These are phyloP conservation scores for Halcyon senegalensis DNA, from an alignment of 2,113 vertebrate species.

Conservation along the genomic window DNA sequence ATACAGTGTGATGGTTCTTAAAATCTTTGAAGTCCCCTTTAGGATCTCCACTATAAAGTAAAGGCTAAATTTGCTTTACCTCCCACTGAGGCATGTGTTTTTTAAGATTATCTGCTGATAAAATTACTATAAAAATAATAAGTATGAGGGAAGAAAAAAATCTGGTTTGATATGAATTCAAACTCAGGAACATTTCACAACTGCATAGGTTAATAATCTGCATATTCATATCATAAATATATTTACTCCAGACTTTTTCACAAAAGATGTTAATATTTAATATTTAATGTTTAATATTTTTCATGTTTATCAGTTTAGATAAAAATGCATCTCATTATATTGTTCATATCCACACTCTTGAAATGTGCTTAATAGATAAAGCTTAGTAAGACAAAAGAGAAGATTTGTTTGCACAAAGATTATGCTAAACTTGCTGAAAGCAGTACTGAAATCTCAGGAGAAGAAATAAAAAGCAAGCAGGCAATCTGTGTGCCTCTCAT, in stretches of 20 bases:
- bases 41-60: background rate
- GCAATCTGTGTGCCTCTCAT: conserved; percentile 38
- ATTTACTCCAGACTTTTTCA: background rate
- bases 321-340: conserved; percentile 55
- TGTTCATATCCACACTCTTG: conserved; percentile 42
- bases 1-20: background rate
- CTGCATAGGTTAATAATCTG: background rate
- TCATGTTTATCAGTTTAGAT: background rate
- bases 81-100: background rate
- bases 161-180: background rate
- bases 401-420: conserved; percentile 74
- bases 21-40: background rate
- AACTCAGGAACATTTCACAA: background rate
- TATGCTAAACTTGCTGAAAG: conserved; percentile 71
- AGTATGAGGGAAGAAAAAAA: background rate
- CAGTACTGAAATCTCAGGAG: conserved; percentile 57
- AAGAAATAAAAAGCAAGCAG: conserved; percentile 48
- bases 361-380: conserved; percentile 70
- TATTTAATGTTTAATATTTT: background rate
- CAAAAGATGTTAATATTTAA: background rate
- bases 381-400: conserved; percentile 69
- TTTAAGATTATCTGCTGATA: background rate
- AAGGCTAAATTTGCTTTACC: background rate
- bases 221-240: background rate
- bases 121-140: background rate